Conservation (phyloP, 2,888 invertebrate genomes). For the Autographa pulchrina region DNA sequence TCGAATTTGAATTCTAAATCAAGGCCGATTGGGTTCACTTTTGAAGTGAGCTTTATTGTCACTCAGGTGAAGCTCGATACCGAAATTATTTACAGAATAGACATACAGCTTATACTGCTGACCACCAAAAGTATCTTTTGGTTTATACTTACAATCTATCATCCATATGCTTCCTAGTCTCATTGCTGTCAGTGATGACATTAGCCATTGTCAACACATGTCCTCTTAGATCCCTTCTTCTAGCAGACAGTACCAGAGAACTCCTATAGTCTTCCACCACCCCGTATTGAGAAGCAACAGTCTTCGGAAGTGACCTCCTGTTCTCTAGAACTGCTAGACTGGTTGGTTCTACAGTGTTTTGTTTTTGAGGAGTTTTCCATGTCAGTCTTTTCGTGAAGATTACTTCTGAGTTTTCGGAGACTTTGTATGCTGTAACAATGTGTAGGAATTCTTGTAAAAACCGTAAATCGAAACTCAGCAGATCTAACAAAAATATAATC, state of each 20-base stretch:
- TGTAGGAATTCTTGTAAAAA: neutral
- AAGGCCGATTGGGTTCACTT: too few species aligned
- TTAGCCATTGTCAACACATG: conserved; percentile 77
- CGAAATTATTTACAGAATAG: too few species aligned
- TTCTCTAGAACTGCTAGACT: neutral
- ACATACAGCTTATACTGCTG: too few species aligned
- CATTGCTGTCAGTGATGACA: conserved; percentile 82
- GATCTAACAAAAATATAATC: neutral
- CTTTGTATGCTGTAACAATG: conserved; percentile 77
- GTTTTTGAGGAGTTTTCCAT: conserved; percentile 62
- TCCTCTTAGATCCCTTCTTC: conserved; percentile 72
- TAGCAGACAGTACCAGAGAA: conserved; percentile 68
- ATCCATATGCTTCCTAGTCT: conserved; percentile 77
- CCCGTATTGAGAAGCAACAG: conserved; percentile 63
- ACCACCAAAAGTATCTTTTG: too few species aligned
- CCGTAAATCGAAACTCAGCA: neutral
- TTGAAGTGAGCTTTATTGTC: too few species aligned
- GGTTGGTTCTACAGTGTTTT: neutral
- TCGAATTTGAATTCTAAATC: too few species aligned
- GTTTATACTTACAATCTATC: conserved; percentile 85
- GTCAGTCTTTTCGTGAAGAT: conserved; percentile 70
- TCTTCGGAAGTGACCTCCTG: neutral
- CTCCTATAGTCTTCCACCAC: conserved; percentile 72
- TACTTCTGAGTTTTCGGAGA: conserved; percentile 69
- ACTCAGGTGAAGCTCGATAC: too few species aligned